A percentile compares a stretch with the other conserved stretches of the same genome.
These are phyloP conservation scores for Trichopoda pennipes DNA, from an alignment of 2,888 invertebrate species.

Conservation along the genomic window DNA sequence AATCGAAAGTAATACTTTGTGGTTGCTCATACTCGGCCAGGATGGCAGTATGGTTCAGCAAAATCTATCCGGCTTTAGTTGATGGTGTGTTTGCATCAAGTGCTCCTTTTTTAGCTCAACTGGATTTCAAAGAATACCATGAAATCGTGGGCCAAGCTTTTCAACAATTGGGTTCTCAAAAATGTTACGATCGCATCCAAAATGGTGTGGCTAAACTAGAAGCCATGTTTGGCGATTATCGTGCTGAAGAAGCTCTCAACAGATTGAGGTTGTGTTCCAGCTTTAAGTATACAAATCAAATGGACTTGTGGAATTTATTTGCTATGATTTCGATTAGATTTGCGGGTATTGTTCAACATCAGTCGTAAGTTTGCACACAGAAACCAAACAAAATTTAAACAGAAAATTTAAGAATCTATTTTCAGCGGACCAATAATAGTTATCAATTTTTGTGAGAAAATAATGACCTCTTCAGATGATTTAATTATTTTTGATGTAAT, in stretches of 20 bases:
- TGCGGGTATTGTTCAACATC: conserved; percentile 76
- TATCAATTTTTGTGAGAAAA: conserved; percentile 70
- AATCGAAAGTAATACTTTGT: conserved; percentile 82
- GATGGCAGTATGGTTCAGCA: conserved; percentile 86
- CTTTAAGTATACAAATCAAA: conserved; percentile 75
- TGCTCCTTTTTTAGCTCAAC: conserved; percentile 84
- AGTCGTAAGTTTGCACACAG: conserved; percentile 71
- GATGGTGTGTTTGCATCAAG: conserved; percentile 85
- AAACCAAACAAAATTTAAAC: not conserved
- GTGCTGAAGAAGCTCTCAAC: conserved; percentile 74
- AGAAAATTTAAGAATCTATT: not conserved
- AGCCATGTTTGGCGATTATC: conserved; percentile 72
- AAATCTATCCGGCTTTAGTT: conserved; percentile 84
- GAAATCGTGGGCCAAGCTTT: conserved; percentile 77
- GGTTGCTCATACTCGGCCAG: conserved; percentile 86
- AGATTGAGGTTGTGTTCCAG: conserved; percentile 77
- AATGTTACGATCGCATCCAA: conserved; percentile 77
- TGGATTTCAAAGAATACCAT: conserved; percentile 82
- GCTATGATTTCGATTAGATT: conserved; percentile 76
- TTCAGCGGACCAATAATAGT: conserved; percentile 71
- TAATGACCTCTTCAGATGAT: conserved; percentile 73
- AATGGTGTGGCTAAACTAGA: conserved; percentile 77
- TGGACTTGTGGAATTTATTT: conserved; percentile 78
- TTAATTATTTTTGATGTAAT: conserved; percentile 74
- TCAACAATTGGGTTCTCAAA: conserved; percentile 74